A percentile compares a stretch with the other conserved stretches of the same genome.
phyloP scores from a whole-genome alignment of 2,888 invertebrate genomes.

The Mesorhabditis sp. region DNA sequence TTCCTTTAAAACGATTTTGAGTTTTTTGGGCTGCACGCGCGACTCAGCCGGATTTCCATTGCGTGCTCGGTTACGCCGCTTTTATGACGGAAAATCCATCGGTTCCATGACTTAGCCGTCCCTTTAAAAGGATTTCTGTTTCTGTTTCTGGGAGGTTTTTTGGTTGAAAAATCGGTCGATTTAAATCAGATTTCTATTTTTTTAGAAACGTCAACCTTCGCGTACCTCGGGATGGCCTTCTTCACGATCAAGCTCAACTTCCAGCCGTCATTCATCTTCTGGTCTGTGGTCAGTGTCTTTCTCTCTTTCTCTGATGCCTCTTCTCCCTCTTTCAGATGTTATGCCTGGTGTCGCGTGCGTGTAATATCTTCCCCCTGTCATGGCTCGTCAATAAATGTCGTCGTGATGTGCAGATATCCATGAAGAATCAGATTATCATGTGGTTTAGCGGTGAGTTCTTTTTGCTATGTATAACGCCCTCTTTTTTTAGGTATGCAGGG shows the following conservation, averaged over 20 bases:
- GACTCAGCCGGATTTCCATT: too few relatives aligned
- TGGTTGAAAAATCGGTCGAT: too few relatives aligned
- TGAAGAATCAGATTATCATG: conserved; percentile 98
- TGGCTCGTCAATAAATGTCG: conserved; percentile 84
- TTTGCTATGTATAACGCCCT: conserved; percentile 5
- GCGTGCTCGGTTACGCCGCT: too few relatives aligned
- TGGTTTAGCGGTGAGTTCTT: conserved; percentile 82
- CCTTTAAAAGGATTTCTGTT: too few relatives aligned
- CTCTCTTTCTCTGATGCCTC: neutral
- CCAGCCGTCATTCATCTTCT: conserved; percentile 81
- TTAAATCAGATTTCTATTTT: neutral
- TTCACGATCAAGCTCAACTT: conserved; percentile 90
- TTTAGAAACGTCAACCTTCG: conserved; percentile 91
- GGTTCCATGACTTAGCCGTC: too few relatives aligned
- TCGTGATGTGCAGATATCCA: conserved; percentile 82
- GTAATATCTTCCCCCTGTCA: conserved; percentile 92
- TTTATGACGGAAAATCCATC: too few relatives aligned
- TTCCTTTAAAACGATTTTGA: too few relatives aligned
- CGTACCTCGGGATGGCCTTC: conserved; percentile 88
- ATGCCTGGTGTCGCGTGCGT: conserved; percentile 85
- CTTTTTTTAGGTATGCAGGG: conserved; percentile 70
- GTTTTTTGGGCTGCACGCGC: too few relatives aligned
- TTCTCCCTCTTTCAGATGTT: conserved; percentile 64
- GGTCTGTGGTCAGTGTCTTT: conserved; percentile 73
- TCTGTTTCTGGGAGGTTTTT: too few relatives aligned